Base-by-base conservation (phyloP, 1,140 invertebrate genomes). In the Oscheius sp. region DNA sequence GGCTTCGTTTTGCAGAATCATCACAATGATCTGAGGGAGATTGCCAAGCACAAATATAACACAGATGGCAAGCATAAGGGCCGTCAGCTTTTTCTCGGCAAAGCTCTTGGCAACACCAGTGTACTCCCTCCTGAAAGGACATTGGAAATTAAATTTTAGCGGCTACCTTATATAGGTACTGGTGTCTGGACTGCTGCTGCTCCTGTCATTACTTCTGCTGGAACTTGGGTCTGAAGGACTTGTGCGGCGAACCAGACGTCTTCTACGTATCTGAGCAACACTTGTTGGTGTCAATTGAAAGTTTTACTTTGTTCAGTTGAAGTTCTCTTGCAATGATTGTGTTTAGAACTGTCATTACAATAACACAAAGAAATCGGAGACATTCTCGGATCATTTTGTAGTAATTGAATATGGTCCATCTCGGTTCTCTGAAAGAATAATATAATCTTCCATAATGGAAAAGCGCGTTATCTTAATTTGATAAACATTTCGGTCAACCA, bases 61-160 rank as follows among this genome's bases (percentile, higher is more conserved):
- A 68, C 80, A 82, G 34, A 82, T 82, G 0, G 69, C 67, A 13
- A 78, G 55, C 80, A 82, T 82, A 20, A 82, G 67, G 2, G 77
- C 82, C 23, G 80, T 82, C 20, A 82, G 70, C 32, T 81, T 82
- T 68, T 79, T 82, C 63, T 82, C 80, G 1, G 82, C 82, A 61
- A 82, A 82, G 34, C 73, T 76, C 55, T 68, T 76, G 42, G 83
- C 52, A 26, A 82, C 36, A 23, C 46, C 45, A n/a, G 64, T 64
- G 10, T 74, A 62, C n/a, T 73, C 63, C 23, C 59, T 52, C 31
- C 58, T 71, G 59, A 36, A 63, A 13, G 7, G 34, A 63, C 7
- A 13, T 36, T 63, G 10, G 10, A 63, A 10, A 7, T 63, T 13
- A 4, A 10, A 10, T 63, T 63, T 63, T 26, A 13, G 13, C 23